Evolutionary conservation across 1,140 invertebrate genomes (phyloP), one percentile per base, ranked within the genome.

Genomic region (Saccostrea echinata): DNA sequence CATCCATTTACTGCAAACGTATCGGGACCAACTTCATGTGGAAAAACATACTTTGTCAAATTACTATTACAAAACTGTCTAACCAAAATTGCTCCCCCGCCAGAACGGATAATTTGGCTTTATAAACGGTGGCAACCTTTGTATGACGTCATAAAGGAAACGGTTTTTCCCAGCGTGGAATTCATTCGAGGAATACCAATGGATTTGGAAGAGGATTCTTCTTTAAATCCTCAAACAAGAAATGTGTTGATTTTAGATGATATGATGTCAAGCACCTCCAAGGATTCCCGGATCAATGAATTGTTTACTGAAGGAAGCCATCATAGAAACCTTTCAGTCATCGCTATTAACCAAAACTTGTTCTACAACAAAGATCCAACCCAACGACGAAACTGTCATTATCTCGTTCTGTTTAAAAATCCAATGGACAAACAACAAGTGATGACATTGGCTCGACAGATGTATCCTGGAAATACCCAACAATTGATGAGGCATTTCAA

Each of bases 361-460:
- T 43, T 43, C 35, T 43, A 43, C 35, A 43, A 43, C 6, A 43
- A 43, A 33, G 71, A 88, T 57, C 84, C 86, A 64, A 90, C 64
- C 18, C 88, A 89, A 61, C 43, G 88, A 43, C 35, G 88, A 68
- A 89, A 84, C 24, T 71, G 86, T 61, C 84, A 90, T 76, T 90
- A 88, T 81, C 55, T 90, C 1, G 71, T 87, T 27, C 71, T 88
- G 24, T 88, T 88, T 76, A 90, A 90, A 9, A 90, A 88, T 80
- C 84, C 86, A 3, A 84, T 85, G 16, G 84, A 82, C 35, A 87
- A 83, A 83, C 84, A 86, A 76, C 68, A 76, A 27, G 35, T 76
- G 30, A 76, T 86, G 84, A 76, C 84, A n/a, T 35, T 86, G n/a
- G 84, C 84, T 43, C 84, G 84, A 55, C 84, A 86, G 68, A 86